Percentiles rank a stretch among this genome's conserved stretches.
Conservation (phyloP, 2,113 vertebrate genomes). For the Thamnophis sirtalis region DNA sequence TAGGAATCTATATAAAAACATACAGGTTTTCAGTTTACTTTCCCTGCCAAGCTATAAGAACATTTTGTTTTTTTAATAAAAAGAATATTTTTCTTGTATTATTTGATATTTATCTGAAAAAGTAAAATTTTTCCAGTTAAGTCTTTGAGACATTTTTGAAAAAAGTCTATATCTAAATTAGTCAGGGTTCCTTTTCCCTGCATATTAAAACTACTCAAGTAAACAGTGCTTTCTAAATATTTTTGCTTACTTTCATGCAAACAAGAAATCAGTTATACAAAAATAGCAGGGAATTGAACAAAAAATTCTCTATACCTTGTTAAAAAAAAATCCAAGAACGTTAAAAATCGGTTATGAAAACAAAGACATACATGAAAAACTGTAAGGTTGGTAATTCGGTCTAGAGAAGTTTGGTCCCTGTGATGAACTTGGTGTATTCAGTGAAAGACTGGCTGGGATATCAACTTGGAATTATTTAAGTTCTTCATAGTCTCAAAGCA, state of each 20-base stretch:
- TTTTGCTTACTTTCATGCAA: conserved; percentile 71
- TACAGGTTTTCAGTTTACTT: conserved; percentile 47
- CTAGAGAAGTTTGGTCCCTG: conserved; percentile 56
- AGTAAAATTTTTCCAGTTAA: conserved; percentile 54
- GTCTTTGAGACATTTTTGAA: conserved; percentile 56
- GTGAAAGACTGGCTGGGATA: conserved; percentile 51
- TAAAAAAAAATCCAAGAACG: conserved; percentile 67
- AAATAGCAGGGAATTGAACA: conserved; percentile 72
- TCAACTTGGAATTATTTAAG: conserved; percentile 63
- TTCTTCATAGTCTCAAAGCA: conserved; percentile 57
- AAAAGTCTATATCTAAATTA: conserved; percentile 60
- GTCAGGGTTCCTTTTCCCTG: conserved; percentile 58
- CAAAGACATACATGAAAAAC: conserved; percentile 60
- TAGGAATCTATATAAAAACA: conserved; percentile 60
- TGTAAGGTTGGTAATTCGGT: conserved; percentile 68
- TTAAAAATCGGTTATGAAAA: conserved; percentile 89
- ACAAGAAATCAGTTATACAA: conserved; percentile 60
- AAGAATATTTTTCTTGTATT: conserved; percentile 51
- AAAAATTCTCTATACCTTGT: conserved; percentile 57
- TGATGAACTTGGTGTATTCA: conserved; percentile 50
- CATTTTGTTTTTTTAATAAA: conserved; percentile 56
- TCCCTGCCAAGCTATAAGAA: conserved; percentile 67
- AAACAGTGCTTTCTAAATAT: conserved; percentile 60
- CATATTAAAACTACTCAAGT: conserved; percentile 63
- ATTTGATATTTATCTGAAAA: conserved; percentile 54